These are phyloP conservation scores for Allygus modestus DNA, from an alignment of 2,888 invertebrate genomes.

Conservation along the genomic window DNA sequence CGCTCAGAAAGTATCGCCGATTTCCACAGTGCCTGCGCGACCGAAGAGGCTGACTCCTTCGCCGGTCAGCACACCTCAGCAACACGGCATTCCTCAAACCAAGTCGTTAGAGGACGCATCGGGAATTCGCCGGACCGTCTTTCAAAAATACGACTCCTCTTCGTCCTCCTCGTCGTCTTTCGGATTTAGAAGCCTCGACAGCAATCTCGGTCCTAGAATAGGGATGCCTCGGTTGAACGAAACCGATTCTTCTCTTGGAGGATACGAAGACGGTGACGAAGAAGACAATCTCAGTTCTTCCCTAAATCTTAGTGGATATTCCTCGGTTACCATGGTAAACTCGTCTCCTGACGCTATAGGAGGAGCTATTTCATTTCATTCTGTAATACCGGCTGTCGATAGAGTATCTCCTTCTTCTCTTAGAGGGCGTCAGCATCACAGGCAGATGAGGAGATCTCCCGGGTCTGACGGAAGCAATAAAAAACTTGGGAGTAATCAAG, in stretches of 20 bases:
- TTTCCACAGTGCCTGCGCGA: slow-evolving; percentile 71
- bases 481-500: slow-evolving; percentile 70
- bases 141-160: slow-evolving; percentile 78
- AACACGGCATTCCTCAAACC: slow-evolving; percentile 74
- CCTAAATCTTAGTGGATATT: slow-evolving; percentile 74
- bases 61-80: slow-evolving; percentile 68
- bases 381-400: slow-evolving; percentile 69
- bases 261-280: slow-evolving; percentile 77
- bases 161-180: slow-evolving; percentile 79
- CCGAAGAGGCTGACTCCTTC: slow-evolving; percentile 71
- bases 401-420: slow-evolving; percentile 70
- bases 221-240: slow-evolving; percentile 75
- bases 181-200: slow-evolving; percentile 82
- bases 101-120: slow-evolving; percentile 78
- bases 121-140: slow-evolving; percentile 78
- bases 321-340: slow-evolving; percentile 71
- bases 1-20: slow-evolving; percentile 67
- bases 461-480: slow-evolving; percentile 73
- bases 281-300: slow-evolving; percentile 76
- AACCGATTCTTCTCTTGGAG: slow-evolving; percentile 75
- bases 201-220: slow-evolving; percentile 70
- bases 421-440: slow-evolving; percentile 65
- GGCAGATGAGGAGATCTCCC: slow-evolving; percentile 72
- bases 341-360: slow-evolving; percentile 73
- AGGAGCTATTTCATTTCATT: slow-evolving; percentile 66